Evolutionary conservation across 23 tunicate species (phyloP).

Genomic region (Trididemnum nubilum): DNA sequence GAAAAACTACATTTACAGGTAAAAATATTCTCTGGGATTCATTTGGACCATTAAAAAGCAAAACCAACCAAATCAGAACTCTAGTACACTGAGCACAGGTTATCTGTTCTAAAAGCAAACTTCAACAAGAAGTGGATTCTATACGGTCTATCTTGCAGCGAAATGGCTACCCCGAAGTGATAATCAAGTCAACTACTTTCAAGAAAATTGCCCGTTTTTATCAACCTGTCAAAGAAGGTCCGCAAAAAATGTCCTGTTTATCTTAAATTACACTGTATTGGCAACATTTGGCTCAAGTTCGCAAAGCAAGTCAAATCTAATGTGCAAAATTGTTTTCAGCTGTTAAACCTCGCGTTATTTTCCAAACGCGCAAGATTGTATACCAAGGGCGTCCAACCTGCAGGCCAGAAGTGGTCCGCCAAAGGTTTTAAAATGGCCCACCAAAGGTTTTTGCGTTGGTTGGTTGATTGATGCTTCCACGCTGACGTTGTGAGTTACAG

Average conservation of each 20-base stretch:
- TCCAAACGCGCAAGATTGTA: background rate
- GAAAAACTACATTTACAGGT: slow-evolving; percentile 1
- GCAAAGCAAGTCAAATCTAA: background rate
- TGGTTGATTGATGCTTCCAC: too few species aligned
- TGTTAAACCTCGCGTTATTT: background rate
- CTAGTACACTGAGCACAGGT: background rate
- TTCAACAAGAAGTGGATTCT: background rate
- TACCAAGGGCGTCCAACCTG: too few species aligned
- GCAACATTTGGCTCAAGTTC: background rate
- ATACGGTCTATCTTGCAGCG: background rate
- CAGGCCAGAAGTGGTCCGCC: too few species aligned
- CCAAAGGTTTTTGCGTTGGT: too few species aligned
- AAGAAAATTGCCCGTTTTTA: background rate
- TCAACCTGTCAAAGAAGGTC: background rate
- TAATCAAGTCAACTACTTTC: background rate
- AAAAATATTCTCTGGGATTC: background rate
- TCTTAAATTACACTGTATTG: background rate
- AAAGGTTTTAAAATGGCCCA: too few species aligned
- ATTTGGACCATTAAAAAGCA: background rate
- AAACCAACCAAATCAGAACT: background rate
- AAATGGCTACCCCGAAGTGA: background rate
- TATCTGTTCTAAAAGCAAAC: background rate
- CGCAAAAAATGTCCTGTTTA: slow-evolving; percentile 1
- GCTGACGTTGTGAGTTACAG: too few species aligned
- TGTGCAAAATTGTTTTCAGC: background rate